Base-by-base conservation (phyloP, 2,888 invertebrate genomes). In the Netelia fuscicornis region DNA sequence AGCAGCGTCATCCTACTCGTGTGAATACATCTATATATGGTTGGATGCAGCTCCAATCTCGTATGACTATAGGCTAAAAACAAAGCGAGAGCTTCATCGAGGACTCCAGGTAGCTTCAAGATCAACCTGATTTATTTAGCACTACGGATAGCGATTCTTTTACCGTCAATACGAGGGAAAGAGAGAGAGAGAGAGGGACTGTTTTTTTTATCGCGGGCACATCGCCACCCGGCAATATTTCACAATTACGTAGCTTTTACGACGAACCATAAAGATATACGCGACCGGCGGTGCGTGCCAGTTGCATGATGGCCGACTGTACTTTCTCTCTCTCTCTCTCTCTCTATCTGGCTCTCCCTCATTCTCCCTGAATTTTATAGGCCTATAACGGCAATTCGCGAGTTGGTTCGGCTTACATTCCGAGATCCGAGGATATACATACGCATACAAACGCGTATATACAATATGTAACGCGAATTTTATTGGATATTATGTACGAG, bases 201-300 rank as follows among this genome's bases (percentile, higher is more conserved):
- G 0, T 70, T 78, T 88, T 90, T 90, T 91, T 89, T 90, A 90
- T 89, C 89, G 86, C 88, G 72, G 87, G 81, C 88, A 84, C 88
- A 91, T 90, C 88, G 90, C 84, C 88, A 85, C 84, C 85, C 74
- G 88, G 91, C 89, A 90, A 92, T 92, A 92, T 92, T 92, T 92
- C 90, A 92, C 92, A 92, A 92, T 92, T 92, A 92, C 91, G 90
- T 89, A 88, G 88, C 88, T 92, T 78, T 92, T 92, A 91, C 90
- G 90, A 90, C 74, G 87, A 88, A 88, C 91, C 89, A 92, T 92
- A 92, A 92, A 92, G 91, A 92, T 92, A 37, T 37, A 91, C 90
- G 89, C 86, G 79, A 20, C 68, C 84, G 65, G 48, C 72, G 86
- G 90, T 91, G 90, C 91, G 92, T 92, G 92, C 89, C 89, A 89